Percentiles rank a stretch among this genome's conserved stretches.
phyloP scores from a whole-genome alignment of 2,113 vertebrate species.

The Ceyx margarethae region DNA sequence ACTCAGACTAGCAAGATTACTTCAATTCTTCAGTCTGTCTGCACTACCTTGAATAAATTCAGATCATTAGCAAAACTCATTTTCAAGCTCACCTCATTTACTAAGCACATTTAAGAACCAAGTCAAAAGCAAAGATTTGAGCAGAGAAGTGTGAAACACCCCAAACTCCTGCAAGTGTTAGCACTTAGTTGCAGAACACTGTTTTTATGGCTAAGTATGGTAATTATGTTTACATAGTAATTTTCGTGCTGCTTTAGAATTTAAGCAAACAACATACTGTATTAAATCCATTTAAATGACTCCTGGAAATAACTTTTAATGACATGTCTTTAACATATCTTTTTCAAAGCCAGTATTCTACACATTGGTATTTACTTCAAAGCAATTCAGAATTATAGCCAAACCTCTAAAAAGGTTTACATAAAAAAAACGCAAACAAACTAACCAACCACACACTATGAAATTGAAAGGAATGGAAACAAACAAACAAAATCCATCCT shows the following conservation, averaged over 20 bases:
- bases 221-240: background rate
- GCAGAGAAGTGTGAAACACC: background rate
- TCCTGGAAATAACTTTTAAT: background rate
- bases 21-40: background rate
- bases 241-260: background rate
- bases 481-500: background rate
- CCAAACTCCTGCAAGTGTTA: background rate
- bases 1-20: background rate
- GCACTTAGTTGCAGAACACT: background rate
- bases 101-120: background rate
- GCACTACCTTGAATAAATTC: background rate
- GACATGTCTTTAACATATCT: background rate
- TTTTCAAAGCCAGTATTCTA: background rate
- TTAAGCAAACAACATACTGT: background rate
- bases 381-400: background rate
- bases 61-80: background rate
- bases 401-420: background rate
- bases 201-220: background rate
- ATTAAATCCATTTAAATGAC: background rate
- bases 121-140: background rate
- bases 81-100: background rate
- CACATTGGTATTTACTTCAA: background rate
- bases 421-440: background rate
- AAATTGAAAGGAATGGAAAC: background rate
- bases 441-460: background rate